Evolutionary conservation across 2,888 invertebrate genomes (phyloP).

Genomic region (Zootermopsis nevadensis): DNA sequence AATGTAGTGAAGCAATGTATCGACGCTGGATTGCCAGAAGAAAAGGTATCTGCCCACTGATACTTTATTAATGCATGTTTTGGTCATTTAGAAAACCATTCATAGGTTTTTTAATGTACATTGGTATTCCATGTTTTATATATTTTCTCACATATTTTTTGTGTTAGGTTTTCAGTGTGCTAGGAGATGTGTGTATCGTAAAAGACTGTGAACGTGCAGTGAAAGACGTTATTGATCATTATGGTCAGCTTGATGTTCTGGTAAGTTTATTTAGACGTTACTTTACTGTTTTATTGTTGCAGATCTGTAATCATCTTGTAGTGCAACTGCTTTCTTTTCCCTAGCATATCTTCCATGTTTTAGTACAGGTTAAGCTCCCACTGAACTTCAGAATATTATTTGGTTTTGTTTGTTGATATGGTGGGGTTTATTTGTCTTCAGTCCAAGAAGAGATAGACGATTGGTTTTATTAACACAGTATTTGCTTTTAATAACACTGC

Average conservation of each 20-base stretch:
- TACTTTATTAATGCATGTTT: too few species aligned
- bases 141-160: not conserved
- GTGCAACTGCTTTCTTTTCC: not conserved
- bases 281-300: not conserved
- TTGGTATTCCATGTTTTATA: not conserved
- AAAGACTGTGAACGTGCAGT: constrained; percentile 56
- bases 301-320: not conserved
- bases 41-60: constrained; percentile 39
- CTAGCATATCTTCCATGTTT: too few species aligned
- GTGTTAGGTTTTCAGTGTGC: constrained; percentile 35
- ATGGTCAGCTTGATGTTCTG: constrained; percentile 59
- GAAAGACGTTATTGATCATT: constrained; percentile 57
- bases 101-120: not conserved
- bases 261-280: constrained; percentile 57
- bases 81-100: not conserved
- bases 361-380: too few species aligned
- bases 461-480: too few species aligned
- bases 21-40: constrained; percentile 36
- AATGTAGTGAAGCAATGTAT: constrained; percentile 54
- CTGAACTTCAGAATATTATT: too few species aligned
- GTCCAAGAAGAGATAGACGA: too few species aligned
- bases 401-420: too few species aligned
- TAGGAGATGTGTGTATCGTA: constrained; percentile 43
- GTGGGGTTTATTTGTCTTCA: too few species aligned
- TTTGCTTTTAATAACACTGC: too few species aligned